Evolutionary conservation across 1,140 invertebrate species (phyloP).

Genomic region (Brevipalpus yothersi): DNA sequence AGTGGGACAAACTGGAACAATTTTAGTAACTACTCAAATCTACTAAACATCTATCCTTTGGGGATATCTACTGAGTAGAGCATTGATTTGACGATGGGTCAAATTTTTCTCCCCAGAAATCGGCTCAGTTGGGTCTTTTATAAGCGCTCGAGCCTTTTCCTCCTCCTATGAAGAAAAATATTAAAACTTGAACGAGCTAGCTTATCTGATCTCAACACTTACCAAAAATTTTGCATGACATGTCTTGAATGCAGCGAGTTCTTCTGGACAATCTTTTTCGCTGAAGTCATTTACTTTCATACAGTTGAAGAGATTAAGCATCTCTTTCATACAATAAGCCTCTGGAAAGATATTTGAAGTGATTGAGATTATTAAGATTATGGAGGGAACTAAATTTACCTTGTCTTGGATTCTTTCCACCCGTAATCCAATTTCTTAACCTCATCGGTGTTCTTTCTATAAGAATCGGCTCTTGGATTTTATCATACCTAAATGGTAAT

Average conservation of each 20-base stretch:
- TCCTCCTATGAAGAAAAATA: not conserved
- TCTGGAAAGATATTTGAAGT: not conserved
- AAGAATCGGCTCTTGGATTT: not conserved
- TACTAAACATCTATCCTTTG: not conserved
- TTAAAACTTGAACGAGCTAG: not conserved
- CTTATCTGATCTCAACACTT: not conserved
- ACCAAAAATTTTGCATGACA: not conserved
- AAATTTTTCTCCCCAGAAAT: not conserved
- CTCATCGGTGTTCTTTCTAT: not conserved
- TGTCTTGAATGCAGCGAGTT: not conserved
- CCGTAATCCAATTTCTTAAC: not conserved
- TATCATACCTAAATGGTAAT: not conserved
- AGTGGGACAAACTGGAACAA: no score
- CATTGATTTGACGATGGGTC: not conserved
- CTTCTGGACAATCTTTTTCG: not conserved
- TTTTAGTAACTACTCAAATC: no score
- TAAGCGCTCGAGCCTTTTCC: not conserved
- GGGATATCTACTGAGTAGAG: not conserved
- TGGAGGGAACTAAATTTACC: not conserved
- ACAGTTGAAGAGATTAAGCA: not conserved
- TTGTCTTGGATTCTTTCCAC: not conserved
- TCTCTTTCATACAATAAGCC: not conserved
- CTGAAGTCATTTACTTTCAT: not conserved
- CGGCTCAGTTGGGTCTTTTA: not conserved
- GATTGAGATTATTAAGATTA: not conserved